A percentile compares a stretch with the other conserved stretches of the same genome.
These are phyloP conservation scores for Empis livida DNA, from an alignment of 2,888 invertebrate genomes.

Conservation along the genomic window DNA sequence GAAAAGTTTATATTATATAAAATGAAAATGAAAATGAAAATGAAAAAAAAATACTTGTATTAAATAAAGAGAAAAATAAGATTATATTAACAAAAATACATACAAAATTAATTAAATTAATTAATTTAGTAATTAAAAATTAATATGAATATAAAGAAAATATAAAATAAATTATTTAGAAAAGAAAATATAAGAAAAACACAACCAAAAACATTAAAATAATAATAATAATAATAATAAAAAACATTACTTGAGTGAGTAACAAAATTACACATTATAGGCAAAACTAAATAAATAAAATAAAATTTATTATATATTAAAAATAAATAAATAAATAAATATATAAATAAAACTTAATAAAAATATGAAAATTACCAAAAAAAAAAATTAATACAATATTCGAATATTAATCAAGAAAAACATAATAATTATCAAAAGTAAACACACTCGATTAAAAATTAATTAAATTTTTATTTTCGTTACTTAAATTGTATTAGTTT, in stretches of 20 bases:
- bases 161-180: slow-evolving; percentile 1
- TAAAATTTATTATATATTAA: slow-evolving; percentile 11
- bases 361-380: no score
- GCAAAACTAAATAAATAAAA: slow-evolving; percentile 12
- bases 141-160: slow-evolving; percentile 8
- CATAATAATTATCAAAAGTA: no score
- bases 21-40: no score
- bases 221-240: slow-evolving; percentile 4
- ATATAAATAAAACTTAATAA: no score
- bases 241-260: slow-evolving; percentile 9
- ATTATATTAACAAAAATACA: slow-evolving; percentile 3
- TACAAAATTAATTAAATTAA: slow-evolving; percentile 8
- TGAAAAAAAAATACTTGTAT: not conserved
- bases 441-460: no score
- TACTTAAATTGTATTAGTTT: no score
- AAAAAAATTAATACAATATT: no score
- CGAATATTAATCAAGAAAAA: no score
- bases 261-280: slow-evolving; percentile 11
- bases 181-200: slow-evolving; percentile 1
- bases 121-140: slow-evolving; percentile 11
- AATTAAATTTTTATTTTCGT: no score
- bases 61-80: not conserved
- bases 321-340: slow-evolving; percentile 3
- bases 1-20: no score
- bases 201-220: slow-evolving; percentile 1